These are phyloP conservation scores for Resseliella maxima DNA, from an alignment of 2,888 invertebrate genomes.

Conservation along the genomic window DNA sequence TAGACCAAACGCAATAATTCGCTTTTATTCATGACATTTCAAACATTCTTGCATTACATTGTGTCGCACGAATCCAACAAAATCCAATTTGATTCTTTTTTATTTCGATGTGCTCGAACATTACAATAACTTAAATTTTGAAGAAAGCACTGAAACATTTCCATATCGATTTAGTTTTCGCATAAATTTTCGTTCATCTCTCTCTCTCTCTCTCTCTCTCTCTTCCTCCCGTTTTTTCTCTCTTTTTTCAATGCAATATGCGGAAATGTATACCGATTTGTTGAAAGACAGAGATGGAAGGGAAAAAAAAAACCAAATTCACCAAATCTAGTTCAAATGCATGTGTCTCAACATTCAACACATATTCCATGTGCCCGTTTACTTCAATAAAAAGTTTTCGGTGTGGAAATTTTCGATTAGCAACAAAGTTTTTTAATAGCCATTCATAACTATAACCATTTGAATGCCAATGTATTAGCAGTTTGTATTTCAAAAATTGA, in stretches of 20 bases:
- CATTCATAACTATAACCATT: neutral
- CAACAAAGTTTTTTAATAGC: conserved; percentile 45
- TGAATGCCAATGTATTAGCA: neutral
- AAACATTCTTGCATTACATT: too few relatives aligned
- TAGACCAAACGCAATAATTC: neutral
- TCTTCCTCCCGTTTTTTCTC: too few relatives aligned
- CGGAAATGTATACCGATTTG: too few relatives aligned
- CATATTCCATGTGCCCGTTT: conserved; percentile 16
- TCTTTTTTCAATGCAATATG: too few relatives aligned
- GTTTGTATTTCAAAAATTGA: conserved; percentile 15
- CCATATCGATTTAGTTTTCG: conserved; percentile 53
- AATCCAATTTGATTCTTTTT: conserved; percentile 37
- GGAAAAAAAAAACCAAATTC: too few relatives aligned
- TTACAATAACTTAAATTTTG: conserved; percentile 1
- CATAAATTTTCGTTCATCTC: neutral
- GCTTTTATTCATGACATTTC: conserved; percentile 1
- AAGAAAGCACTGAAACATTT: conserved; percentile 34
- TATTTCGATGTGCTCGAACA: neutral
- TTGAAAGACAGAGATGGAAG: too few relatives aligned
- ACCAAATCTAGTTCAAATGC: neutral
- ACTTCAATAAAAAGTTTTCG: neutral
- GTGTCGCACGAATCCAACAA: neutral
- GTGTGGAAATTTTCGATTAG: conserved; percentile 40
- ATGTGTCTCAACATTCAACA: neutral
- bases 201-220: too few relatives aligned